These are phyloP conservation scores for Diploptera punctata DNA, from an alignment of 2,888 invertebrate genomes.

Conservation along the genomic window DNA sequence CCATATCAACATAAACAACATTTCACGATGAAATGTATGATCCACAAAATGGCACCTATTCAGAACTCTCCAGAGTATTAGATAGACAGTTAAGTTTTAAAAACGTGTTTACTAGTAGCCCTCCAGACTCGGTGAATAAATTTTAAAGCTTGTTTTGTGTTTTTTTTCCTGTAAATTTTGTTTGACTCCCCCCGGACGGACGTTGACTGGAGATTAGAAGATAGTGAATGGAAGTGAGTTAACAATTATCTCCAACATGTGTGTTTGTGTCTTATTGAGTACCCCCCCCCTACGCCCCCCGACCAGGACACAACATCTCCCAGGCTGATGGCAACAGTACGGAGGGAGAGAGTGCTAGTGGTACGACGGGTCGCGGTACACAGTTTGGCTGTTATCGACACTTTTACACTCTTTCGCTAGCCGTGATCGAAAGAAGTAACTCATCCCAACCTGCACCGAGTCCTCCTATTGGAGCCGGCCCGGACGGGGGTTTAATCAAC, in stretches of 20 bases:
- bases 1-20: too few relatives aligned
- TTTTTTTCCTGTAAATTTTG: too few relatives aligned
- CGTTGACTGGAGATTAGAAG: too few relatives aligned
- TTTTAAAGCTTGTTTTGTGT: background rate
- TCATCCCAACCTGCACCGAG: conserved; percentile 52
- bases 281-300: too few relatives aligned
- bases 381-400: conserved; percentile 39
- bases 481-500: conserved; percentile 35
- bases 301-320: conserved; percentile 89
- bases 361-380: conserved; percentile 52
- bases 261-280: conserved; percentile 20
- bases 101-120: background rate
- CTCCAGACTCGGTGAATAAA: background rate
- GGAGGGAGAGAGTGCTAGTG: conserved; percentile 67
- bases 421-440: conserved; percentile 60
- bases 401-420: too few relatives aligned
- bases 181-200: background rate
- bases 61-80: background rate
- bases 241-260: background rate
- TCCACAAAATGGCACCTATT: too few relatives aligned
- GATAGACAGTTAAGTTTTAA: too few relatives aligned
- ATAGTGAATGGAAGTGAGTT: background rate
- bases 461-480: conserved; percentile 17
- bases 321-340: conserved; percentile 87
- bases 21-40: too few relatives aligned